These are phyloP conservation scores for Sarcoramphus papa DNA, from an alignment of 2,797 vertebrate species.

Conservation along the genomic window DNA sequence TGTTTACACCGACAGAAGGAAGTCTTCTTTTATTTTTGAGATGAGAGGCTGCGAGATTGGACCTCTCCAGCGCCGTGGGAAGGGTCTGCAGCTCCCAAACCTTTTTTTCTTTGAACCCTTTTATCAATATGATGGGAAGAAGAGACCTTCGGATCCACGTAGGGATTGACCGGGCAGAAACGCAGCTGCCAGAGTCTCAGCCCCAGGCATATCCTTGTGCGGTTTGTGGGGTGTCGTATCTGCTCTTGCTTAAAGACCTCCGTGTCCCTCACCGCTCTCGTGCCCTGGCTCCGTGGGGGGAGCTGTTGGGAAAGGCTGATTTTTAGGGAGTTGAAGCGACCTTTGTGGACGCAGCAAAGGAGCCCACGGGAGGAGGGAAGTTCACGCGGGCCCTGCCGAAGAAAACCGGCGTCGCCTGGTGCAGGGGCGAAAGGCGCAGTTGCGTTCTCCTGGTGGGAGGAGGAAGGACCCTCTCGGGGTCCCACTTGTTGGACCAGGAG, in stretches of 20 bases:
- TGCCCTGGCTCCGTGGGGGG: no score
- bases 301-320: background rate
- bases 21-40: background rate
- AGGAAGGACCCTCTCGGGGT: background rate
- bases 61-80: background rate
- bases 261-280: no score
- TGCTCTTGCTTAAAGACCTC: background rate
- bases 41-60: background rate
- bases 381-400: fast-evolving
- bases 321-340: background rate
- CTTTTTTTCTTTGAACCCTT: background rate
- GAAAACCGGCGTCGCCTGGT: fast-evolving
- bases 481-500: background rate
- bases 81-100: background rate
- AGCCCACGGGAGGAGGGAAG: background rate
- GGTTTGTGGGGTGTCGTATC: fast-evolving
- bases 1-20: background rate
- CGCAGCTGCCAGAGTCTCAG: background rate
- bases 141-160: background rate
- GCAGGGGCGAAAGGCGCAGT: fast-evolving
- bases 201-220: background rate
- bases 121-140: fast-evolving
- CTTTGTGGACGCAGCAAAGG: fast-evolving
- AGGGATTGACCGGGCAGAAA: background rate
- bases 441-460: background rate